Conservation (phyloP, 2,113 vertebrate genomes). For the Pagrus major region DNA sequence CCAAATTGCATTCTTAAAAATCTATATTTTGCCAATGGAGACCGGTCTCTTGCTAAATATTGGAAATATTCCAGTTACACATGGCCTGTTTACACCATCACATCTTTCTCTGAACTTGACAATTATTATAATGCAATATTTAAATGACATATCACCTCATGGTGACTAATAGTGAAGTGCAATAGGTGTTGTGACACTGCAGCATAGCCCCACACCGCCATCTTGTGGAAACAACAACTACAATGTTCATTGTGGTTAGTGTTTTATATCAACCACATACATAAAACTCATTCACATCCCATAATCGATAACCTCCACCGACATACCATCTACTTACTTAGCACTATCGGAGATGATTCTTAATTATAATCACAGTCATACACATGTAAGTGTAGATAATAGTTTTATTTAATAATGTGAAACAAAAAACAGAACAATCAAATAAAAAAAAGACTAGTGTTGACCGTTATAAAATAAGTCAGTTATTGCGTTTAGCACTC, state of each 20-base stretch:
- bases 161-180: neutral
- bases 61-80: too few species aligned
- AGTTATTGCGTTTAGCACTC: conserved; percentile 73
- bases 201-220: conserved; percentile 42
- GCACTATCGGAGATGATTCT: neutral
- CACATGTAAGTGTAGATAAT: conserved; percentile 23
- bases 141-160: neutral
- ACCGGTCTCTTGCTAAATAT: too few species aligned
- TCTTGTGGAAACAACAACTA: conserved; percentile 28
- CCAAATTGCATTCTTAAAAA: neutral
- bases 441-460: conserved; percentile 63
- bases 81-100: neutral
- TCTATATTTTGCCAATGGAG: too few species aligned
- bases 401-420: conserved; percentile 70
- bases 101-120: neutral
- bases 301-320: neutral
- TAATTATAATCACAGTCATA: conserved; percentile 2
- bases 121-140: neutral
- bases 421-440: conserved; percentile 62
- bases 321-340: neutral
- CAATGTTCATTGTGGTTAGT: neutral
- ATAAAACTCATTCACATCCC: neutral
- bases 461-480: conserved; percentile 51
- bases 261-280: neutral
- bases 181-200: neutral